These are phyloP conservation scores for Metopia argyrocephala DNA, from an alignment of 2,888 invertebrate genomes.

Conservation along the genomic window DNA sequence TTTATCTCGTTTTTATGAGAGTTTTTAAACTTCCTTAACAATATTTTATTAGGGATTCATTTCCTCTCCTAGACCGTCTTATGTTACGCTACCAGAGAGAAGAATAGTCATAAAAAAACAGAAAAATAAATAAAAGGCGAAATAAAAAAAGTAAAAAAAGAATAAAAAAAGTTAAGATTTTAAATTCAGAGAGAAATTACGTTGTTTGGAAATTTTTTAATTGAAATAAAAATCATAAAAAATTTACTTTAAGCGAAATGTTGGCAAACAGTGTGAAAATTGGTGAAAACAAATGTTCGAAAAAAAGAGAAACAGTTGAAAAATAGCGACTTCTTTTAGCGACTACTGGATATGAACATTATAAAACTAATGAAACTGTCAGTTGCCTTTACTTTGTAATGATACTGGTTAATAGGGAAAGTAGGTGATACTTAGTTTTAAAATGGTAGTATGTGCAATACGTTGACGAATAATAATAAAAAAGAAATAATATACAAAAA, in stretches of 20 bases:
- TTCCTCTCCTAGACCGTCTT: slow-evolving; percentile 12
- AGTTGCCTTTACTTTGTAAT: not conserved
- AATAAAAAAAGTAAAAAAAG: not conserved
- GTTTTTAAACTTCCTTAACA: slow-evolving; percentile 54
- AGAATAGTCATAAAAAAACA: slow-evolving; percentile 5
- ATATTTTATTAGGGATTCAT: slow-evolving; percentile 47
- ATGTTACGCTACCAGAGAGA: not conserved
- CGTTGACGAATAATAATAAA: not conserved
- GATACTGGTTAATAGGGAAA: not conserved
- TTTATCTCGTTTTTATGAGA: slow-evolving; percentile 45
- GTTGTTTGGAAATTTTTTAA: slow-evolving; percentile 42
- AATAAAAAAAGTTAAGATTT: slow-evolving; percentile 1
- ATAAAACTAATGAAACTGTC: slow-evolving; percentile 31
- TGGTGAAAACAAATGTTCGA: not conserved
- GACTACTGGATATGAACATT: not conserved
- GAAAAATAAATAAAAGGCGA: not conserved
- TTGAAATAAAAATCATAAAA: slow-evolving; percentile 52
- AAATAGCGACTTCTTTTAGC: not conserved
- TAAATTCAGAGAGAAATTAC: slow-evolving; percentile 35
- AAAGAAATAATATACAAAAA: slow-evolving; percentile 9
- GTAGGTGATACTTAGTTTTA: not conserved
- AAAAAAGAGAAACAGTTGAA: not conserved
- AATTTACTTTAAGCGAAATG: slow-evolving; percentile 37
- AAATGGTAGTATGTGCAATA: not conserved
- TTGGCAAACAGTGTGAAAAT: slow-evolving; percentile 6